Base-by-base conservation (phyloP, 2,113 vertebrate genomes). In the Eulacestoma nigropectus region DNA sequence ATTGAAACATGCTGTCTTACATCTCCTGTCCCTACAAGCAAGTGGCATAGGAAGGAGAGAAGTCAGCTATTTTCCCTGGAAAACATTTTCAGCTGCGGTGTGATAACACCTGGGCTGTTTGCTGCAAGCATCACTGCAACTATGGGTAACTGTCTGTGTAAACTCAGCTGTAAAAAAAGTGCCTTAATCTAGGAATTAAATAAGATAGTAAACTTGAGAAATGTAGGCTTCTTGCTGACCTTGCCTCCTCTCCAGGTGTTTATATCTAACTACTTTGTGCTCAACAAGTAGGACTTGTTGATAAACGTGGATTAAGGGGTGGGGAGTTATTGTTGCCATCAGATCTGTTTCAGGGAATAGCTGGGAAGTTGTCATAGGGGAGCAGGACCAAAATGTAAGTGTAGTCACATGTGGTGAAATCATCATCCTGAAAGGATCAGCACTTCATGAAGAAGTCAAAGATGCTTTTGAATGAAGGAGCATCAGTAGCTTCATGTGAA, bases 341-440 rank as follows among this genome's bases (percentile, higher is more conserved):
- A 47, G 35, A 32, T 69, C 30, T 86, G 29, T 53, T 73, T 41
- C 37, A 35, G 1, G 22, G 20, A 49, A 6, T 89, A 44, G 26
- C 74, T 70, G 56, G 56, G 13, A 82, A 56, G 44, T 60, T 41
- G 32, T 78, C 14, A 4, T n/a, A 12, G 3, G 15, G 17, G 37
- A 84, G 30, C 7, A 62, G 73, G 50, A 55, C 14, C 52, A n/a
- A n/a, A 87, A 64, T 0, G 0, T 44, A 44, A 77, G 5, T n/a
- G 9, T 52, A 57, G 62, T 55, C 21, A 68, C 5, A 1, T 19
- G 13, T 62, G n/a, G 13, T 14, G 16, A 62, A 69, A 37, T 30
- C 1, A 1, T 65, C 21, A 30, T 69, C 39, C 50, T 74, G n/a
- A 65, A 83, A 73, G 39, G 46, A 65, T 17, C n/a, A 42, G 37